These are phyloP conservation scores for Acrossocheilus fasciatus DNA, from an alignment of 2,797 vertebrate genomes.

Conservation along the genomic window DNA sequence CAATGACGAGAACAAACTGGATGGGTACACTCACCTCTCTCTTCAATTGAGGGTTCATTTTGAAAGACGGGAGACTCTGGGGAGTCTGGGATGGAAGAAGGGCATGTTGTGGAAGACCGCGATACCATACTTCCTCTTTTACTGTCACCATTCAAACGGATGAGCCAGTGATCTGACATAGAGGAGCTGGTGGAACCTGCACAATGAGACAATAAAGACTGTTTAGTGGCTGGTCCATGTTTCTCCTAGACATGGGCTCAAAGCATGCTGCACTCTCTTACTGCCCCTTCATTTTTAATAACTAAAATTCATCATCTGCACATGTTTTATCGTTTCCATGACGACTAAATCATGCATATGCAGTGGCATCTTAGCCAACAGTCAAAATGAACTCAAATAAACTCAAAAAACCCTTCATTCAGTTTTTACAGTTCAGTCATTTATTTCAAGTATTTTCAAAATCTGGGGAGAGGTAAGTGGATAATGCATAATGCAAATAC, in stretches of 20 bases:
- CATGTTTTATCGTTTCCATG: neutral
- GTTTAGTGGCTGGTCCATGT: conserved; percentile 5
- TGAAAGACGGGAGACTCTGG: conserved; percentile 78
- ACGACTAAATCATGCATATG: neutral
- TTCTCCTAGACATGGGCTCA: neutral
- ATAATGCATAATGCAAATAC: neutral
- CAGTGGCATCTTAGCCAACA: neutral
- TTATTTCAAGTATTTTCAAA: neutral
- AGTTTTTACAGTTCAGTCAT: neutral
- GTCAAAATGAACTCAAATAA: neutral
- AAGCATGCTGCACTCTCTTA: neutral
- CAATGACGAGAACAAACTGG: neutral
- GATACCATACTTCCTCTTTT: conserved; percentile 77
- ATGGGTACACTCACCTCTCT: conserved; percentile 76
- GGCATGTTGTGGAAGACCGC: conserved; percentile 73
- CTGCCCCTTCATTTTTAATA: neutral
- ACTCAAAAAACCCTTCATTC: neutral
- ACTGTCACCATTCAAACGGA: conserved; percentile 80
- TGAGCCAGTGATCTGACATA: conserved; percentile 88
- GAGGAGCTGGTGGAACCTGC: conserved; percentile 87
- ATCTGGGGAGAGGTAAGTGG: neutral
- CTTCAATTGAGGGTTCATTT: conserved; percentile 65
- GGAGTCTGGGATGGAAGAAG: conserved; percentile 71
- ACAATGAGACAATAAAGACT: neutral
- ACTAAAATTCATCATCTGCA: neutral